A percentile compares a stretch with the other conserved stretches of the same genome.
These are phyloP conservation scores for Pararge aegeria DNA, from an alignment of 1,140 invertebrate genomes.

Conservation along the genomic window DNA sequence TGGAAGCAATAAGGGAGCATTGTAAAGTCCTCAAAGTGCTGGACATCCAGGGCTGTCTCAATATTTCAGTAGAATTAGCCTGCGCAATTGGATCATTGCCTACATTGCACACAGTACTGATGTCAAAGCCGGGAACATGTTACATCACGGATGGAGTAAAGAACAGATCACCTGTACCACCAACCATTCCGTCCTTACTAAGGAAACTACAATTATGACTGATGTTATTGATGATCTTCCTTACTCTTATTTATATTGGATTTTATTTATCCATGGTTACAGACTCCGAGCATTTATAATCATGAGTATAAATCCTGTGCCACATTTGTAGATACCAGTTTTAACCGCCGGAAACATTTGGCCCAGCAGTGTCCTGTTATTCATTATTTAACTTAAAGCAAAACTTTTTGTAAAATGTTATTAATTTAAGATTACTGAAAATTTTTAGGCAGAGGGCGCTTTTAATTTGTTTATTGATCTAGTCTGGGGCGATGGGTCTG, in stretches of 20 bases:
- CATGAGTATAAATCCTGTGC: too few species aligned
- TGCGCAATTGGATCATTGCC: slow-evolving; percentile 71
- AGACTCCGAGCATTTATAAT: too few species aligned
- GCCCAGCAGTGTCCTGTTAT: too few species aligned
- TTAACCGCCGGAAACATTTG: too few species aligned
- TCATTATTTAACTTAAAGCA: too few species aligned
- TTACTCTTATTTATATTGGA: not conserved
- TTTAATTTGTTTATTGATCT: too few species aligned
- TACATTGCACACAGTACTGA: slow-evolving; percentile 73
- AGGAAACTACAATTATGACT: slow-evolving; percentile 51
- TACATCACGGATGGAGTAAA: slow-evolving; percentile 65
- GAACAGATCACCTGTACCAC: slow-evolving; percentile 58
- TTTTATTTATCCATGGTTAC: too few species aligned
- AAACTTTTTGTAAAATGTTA: too few species aligned
- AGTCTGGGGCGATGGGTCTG: too few species aligned
- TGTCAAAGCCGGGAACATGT: slow-evolving; percentile 69
- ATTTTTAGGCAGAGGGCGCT: too few species aligned
- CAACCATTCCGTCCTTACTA: slow-evolving; percentile 60
- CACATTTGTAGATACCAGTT: too few species aligned
- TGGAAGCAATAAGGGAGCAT: slow-evolving; percentile 80
- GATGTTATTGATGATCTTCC: not conserved
- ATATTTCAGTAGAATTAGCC: slow-evolving; percentile 80
- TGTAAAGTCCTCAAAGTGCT: slow-evolving; percentile 81
- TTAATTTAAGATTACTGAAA: too few species aligned
- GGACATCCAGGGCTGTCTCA: slow-evolving; percentile 82